Evolutionary conservation across 2,888 invertebrate genomes (phyloP).

Genomic region (Papilio gigon): DNA sequence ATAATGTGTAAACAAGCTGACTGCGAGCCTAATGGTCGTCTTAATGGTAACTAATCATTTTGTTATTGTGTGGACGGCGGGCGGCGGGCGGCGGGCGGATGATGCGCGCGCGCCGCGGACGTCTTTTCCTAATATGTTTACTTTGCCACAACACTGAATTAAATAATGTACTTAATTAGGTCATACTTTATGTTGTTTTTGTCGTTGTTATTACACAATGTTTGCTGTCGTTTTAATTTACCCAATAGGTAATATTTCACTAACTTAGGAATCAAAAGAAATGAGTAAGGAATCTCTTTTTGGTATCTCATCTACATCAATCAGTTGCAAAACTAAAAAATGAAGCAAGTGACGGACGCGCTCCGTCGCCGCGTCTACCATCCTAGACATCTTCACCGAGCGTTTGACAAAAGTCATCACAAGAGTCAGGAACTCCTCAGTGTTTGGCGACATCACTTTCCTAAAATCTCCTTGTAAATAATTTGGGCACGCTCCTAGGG

Average conservation of each 20-base stretch:
- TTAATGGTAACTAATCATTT: constrained; percentile 27
- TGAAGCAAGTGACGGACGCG: too few species aligned
- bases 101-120: too few species aligned
- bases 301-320: background rate
- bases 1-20: constrained; percentile 1
- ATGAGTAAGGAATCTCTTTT: background rate
- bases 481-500: too few species aligned
- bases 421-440: background rate
- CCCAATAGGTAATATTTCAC: background rate
- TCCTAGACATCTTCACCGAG: too few species aligned
- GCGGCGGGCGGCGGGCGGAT: too few species aligned
- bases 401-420: background rate
- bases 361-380: too few species aligned
- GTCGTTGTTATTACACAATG: background rate
- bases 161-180: constrained; percentile 5
- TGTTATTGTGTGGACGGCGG: constrained; percentile 29
- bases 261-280: background rate
- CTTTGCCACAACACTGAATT: constrained; percentile 2
- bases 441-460: too few species aligned
- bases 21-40: constrained; percentile 10
- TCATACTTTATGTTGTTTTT: background rate
- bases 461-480: too few species aligned
- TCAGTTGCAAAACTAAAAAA: background rate
- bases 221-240: background rate
- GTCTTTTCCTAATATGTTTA: constrained; percentile 35